These are phyloP conservation scores for Poecilia picta DNA, from an alignment of 2,797 vertebrate genomes.

Conservation along the genomic window DNA sequence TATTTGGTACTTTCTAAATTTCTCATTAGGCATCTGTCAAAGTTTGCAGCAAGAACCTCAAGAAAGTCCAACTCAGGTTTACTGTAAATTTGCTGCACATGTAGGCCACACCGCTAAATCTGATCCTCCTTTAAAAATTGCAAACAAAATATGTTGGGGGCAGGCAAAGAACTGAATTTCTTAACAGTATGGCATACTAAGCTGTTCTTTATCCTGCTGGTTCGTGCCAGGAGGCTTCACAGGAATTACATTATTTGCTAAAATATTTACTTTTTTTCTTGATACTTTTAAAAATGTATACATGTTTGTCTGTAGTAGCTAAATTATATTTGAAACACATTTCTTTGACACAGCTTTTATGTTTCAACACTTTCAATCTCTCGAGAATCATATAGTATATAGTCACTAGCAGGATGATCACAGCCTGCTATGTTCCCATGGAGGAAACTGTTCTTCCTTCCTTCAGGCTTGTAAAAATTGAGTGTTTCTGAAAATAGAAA, in stretches of 20 bases:
- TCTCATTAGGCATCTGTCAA: constrained; percentile 15
- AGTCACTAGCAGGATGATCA: background rate
- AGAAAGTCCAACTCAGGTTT: background rate
- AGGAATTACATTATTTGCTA: background rate
- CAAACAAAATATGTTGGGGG: background rate
- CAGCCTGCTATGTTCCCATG: background rate
- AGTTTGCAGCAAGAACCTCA: constrained; percentile 13
- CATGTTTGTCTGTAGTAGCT: background rate
- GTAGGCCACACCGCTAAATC: background rate
- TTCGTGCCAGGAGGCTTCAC: background rate
- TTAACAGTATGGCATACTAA: background rate
- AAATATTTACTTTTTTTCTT: background rate
- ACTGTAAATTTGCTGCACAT: background rate
- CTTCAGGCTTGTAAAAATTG: background rate
- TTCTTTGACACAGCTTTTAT: background rate
- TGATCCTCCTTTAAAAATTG: background rate
- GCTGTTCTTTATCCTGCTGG: background rate
- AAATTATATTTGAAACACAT: background rate
- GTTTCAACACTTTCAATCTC: background rate
- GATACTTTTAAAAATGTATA: background rate
- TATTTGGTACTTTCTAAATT: constrained; percentile 9
- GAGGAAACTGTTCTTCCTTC: background rate
- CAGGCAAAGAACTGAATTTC: background rate
- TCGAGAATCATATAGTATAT: background rate
- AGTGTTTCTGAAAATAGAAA: constrained; percentile 6